Percentiles rank a stretch among this genome's conserved stretches.
phyloP scores from a whole-genome alignment of 2,888 invertebrate genomes.

The Sphaerophoria taeniata region DNA sequence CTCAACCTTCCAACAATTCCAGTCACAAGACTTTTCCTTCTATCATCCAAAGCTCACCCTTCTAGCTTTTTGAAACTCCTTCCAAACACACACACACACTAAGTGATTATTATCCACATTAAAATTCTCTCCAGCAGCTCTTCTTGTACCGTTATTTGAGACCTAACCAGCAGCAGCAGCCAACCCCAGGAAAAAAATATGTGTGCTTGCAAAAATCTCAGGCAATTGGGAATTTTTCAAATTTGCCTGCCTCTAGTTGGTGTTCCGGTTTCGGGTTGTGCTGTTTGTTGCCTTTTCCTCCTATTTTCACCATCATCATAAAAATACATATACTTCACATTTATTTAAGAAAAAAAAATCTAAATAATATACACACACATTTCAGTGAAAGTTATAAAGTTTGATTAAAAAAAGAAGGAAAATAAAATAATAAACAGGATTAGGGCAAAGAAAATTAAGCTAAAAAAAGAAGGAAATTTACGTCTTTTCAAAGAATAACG shows the following conservation, averaged over 20 bases:
- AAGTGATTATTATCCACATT: not conserved
- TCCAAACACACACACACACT: constrained; percentile 1
- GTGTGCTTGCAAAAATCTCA: constrained; percentile 45
- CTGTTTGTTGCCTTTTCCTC: constrained; percentile 83
- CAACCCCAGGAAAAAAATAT: constrained; percentile 52
- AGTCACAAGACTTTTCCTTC: constrained; percentile 5
- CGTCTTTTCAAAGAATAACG: constrained; percentile 51
- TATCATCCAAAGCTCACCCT: not conserved
- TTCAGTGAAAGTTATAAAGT: constrained; percentile 62
- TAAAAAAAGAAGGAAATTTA: constrained; percentile 22
- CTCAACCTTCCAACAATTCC: constrained; percentile 28
- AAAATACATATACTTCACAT: constrained; percentile 72
- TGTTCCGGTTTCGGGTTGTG: constrained; percentile 84
- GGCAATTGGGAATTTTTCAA: constrained; percentile 68
- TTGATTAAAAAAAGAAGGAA: constrained; percentile 6
- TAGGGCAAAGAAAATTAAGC: not conserved
- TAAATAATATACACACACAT: constrained; percentile 68
- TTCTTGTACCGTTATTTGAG: constrained; percentile 63
- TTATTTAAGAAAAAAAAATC: constrained; percentile 32
- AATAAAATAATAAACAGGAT: constrained; percentile 1
- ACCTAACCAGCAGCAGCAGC: constrained; percentile 27
- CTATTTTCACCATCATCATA: constrained; percentile 78
- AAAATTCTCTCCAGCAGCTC: constrained; percentile 64
- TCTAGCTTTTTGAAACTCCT: constrained; percentile 11
- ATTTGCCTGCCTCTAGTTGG: constrained; percentile 81